phyloP scores from a whole-genome alignment of 2,113 vertebrate genomes.

The Archocentrus centrarchus region DNA sequence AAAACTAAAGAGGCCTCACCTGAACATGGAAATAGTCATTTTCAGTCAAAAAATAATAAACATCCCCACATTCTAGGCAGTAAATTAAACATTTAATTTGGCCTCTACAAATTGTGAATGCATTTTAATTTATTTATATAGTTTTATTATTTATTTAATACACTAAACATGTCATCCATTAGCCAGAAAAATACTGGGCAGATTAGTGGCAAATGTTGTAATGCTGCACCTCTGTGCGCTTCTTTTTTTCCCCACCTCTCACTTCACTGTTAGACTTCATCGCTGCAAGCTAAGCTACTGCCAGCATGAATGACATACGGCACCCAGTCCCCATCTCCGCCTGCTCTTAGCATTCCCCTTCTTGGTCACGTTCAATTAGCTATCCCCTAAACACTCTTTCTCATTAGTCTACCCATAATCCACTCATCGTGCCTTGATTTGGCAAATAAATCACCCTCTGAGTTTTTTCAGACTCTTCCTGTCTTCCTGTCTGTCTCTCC shows the following conservation, averaged over 20 bases:
- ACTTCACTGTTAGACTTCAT: constrained; percentile 12
- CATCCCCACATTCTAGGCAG: too few species aligned
- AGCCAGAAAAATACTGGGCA: not conserved
- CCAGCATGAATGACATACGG: constrained; percentile 55
- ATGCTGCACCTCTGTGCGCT: not conserved
- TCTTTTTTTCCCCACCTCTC: not conserved
- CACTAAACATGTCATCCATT: not conserved
- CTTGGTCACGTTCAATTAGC: constrained; percentile 79
- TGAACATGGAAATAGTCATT: not conserved
- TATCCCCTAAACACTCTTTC: constrained; percentile 72
- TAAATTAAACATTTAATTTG: not conserved
- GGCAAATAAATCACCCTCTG: constrained; percentile 81
- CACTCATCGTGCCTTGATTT: constrained; percentile 79
- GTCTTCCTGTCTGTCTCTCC: constrained; percentile 67
- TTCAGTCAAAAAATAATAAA: not conserved
- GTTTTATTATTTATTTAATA: not conserved
- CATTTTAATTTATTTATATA: not conserved
- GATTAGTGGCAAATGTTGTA: not conserved
- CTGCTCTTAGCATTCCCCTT: constrained; percentile 70
- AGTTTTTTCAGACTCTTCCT: constrained; percentile 67
- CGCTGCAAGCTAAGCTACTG: constrained; percentile 21
- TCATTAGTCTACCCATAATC: constrained; percentile 78
- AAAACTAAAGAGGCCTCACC: not conserved
- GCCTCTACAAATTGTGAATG: not conserved
- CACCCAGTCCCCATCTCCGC: constrained; percentile 52